Percentiles rank a stretch among this genome's conserved stretches.
phyloP scores from a whole-genome alignment of 37 sponge, comb jelly and placozoan genomes.

The Halisarca cf. caerulea region DNA sequence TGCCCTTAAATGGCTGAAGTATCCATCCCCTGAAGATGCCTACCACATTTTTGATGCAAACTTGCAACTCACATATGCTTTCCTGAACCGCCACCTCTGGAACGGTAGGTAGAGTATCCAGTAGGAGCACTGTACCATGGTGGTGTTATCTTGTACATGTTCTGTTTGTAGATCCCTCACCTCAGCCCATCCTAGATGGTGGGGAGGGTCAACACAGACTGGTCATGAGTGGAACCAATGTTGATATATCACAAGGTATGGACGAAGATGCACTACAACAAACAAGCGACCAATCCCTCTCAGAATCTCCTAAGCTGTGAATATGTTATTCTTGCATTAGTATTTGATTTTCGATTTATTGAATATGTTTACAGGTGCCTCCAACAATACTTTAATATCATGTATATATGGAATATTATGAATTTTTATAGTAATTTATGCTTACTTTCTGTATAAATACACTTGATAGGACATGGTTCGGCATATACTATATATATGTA shows the following conservation, averaged over 20 bases:
- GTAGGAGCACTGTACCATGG: no score
- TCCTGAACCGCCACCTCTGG: constrained; percentile 62
- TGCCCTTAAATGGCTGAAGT: not conserved
- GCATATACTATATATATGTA: no score
- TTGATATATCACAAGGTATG: constrained; percentile 18
- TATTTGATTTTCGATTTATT: no score
- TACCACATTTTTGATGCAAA: constrained; percentile 34
- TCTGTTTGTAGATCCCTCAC: not conserved
- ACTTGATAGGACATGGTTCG: no score
- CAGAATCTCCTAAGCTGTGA: no score
- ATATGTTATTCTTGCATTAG: no score
- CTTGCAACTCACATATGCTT: constrained; percentile 56
- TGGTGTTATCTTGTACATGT: not conserved
- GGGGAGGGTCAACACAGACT: constrained; percentile 49
- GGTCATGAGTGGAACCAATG: constrained; percentile 64
- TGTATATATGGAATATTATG: no score
- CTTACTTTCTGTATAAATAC: no score
- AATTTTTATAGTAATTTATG: no score
- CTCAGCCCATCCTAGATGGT: constrained; percentile 58
- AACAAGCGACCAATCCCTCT: no score
- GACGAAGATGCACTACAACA: not conserved
- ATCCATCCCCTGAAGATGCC: constrained; percentile 20
- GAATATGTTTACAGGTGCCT: no score
- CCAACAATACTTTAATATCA: no score
- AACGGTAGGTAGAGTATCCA: constrained; percentile 40